Evolutionary conservation across 2,113 vertebrate genomes (phyloP).

Genomic region (Pseudorhombus dupliciocellatus): DNA sequence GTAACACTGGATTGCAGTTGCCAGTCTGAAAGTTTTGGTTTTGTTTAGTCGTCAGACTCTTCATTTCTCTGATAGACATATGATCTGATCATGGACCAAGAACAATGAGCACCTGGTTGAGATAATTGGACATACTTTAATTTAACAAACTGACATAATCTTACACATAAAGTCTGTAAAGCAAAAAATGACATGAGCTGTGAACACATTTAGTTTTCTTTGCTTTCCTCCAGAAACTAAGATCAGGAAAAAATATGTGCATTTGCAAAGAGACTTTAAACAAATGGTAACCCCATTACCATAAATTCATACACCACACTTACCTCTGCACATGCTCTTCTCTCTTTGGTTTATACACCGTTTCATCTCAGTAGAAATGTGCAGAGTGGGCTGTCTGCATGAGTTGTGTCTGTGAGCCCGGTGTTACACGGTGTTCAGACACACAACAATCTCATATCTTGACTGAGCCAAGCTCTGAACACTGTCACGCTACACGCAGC

Average conservation of each 20-base stretch:
- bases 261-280: too few relatives aligned
- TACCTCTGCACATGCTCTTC: conserved; percentile 1
- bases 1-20: background rate
- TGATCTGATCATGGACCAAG: background rate
- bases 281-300: too few relatives aligned
- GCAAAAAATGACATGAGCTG: too few relatives aligned
- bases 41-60: background rate
- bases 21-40: background rate
- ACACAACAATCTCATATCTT: background rate
- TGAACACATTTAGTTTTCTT: background rate
- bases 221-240: too few relatives aligned
- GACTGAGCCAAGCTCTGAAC: background rate
- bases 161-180: too few relatives aligned
- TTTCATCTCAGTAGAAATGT: conserved; percentile 21
- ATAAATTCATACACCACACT: too few relatives aligned
- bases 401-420: background rate
- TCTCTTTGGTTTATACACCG: conserved; percentile 6
- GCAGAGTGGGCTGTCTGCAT: background rate
- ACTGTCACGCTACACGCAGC: background rate
- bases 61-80: background rate
- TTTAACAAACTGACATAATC: background rate
- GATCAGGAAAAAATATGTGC: too few relatives aligned
- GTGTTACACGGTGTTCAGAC: background rate
- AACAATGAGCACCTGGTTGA: background rate
- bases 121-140: too few relatives aligned